Evolutionary conservation across 1,140 invertebrate genomes (phyloP).

Genomic region (Cherax destructor): DNA sequence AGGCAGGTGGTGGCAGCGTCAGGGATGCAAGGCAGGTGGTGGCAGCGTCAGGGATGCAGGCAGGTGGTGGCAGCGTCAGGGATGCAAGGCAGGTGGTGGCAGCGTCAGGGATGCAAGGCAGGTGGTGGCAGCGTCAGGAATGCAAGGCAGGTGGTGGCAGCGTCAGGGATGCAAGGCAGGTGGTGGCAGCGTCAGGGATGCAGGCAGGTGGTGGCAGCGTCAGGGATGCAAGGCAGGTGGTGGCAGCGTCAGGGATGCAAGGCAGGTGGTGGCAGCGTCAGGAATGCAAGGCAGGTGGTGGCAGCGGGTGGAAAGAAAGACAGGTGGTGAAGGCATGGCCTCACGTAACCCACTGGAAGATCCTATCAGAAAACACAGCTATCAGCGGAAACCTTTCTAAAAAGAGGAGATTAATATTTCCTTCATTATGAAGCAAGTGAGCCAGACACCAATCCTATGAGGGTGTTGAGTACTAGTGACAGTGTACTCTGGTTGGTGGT

Average conservation of each 20-base stretch:
- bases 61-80: not conserved
- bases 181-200: not conserved
- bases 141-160: too few species aligned
- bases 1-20: too few species aligned
- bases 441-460: slow-evolving; percentile 8
- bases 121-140: not conserved
- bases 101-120: not conserved
- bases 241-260: too few species aligned
- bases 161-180: not conserved
- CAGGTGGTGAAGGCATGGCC: slow-evolving; percentile 5
- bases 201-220: not conserved
- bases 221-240: not conserved
- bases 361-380: slow-evolving; percentile 34
- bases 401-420: slow-evolving; percentile 40
- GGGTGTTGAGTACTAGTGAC: not conserved
- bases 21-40: not conserved
- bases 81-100: not conserved
- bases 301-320: not conserved
- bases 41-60: too few species aligned
- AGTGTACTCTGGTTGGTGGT: too few species aligned
- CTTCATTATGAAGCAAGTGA: slow-evolving; percentile 34
- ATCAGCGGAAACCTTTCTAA: slow-evolving; percentile 33
- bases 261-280: not conserved
- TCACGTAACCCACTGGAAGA: slow-evolving; percentile 2
- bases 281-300: not conserved